Percentiles rank a stretch among this genome's conserved stretches.
Evolutionary conservation across 1,140 invertebrate species (phyloP).

Genomic region (Cephus cinctus): DNA sequence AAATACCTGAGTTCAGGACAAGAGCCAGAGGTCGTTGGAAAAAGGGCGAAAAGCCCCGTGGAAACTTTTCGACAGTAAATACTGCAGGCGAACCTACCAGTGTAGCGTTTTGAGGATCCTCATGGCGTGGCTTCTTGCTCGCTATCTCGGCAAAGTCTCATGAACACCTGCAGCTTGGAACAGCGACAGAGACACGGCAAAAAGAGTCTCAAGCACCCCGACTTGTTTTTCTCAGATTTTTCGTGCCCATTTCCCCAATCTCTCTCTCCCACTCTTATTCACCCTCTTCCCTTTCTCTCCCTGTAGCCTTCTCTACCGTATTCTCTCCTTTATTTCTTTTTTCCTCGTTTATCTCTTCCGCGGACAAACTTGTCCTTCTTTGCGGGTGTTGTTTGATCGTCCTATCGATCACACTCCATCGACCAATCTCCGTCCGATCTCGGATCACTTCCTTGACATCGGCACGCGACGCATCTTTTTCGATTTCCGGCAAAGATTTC

Average conservation of each 20-base stretch:
- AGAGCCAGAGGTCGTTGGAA: neutral
- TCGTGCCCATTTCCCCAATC: slow-evolving; percentile 1
- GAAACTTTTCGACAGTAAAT: too few species aligned
- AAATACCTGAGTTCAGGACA: neutral
- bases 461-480: too few species aligned
- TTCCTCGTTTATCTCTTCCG: neutral
- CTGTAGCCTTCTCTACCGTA: neutral
- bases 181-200: slow-evolving; percentile 25
- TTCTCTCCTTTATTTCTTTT: neutral
- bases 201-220: slow-evolving; percentile 33
- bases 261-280: neutral
- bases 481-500: too few species aligned
- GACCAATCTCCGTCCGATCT: too few species aligned
- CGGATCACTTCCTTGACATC: too few species aligned
- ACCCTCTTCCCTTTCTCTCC: neutral
- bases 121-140: slow-evolving; percentile 45
- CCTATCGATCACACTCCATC: too few species aligned
- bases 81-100: slow-evolving; percentile 49
- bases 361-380: too few species aligned
- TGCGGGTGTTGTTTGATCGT: too few species aligned
- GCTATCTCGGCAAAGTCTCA: slow-evolving; percentile 18
- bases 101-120: slow-evolving; percentile 55
- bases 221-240: slow-evolving; percentile 16
- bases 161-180: slow-evolving; percentile 8
- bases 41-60: too few species aligned